These are phyloP conservation scores for Sisyra terminalis DNA, from an alignment of 2,888 invertebrate species.

Conservation along the genomic window DNA sequence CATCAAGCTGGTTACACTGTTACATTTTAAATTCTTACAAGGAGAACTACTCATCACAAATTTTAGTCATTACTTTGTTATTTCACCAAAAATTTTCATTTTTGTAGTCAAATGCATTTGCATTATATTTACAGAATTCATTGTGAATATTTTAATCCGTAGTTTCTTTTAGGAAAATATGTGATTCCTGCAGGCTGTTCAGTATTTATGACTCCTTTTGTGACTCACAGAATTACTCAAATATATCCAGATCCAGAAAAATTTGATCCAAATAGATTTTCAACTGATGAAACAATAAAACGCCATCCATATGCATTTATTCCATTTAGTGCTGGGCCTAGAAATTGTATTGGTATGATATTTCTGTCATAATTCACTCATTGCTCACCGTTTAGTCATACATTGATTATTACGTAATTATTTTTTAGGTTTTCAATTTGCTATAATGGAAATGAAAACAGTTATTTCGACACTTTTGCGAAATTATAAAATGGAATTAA, in stretches of 20 bases:
- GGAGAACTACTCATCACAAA: too few species aligned
- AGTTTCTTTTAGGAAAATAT: constrained; percentile 25
- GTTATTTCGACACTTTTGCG: constrained; percentile 33
- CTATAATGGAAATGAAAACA: constrained; percentile 40
- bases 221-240: constrained; percentile 36
- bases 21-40: too few species aligned
- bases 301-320: constrained; percentile 38
- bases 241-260: constrained; percentile 36
- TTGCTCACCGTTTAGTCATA: neutral
- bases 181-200: constrained; percentile 35
- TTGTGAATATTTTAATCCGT: too few species aligned
- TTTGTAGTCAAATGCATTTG: neutral
- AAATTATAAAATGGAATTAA: constrained; percentile 29
- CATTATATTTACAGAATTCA: neutral
- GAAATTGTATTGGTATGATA: constrained; percentile 32
- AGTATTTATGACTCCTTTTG: constrained; percentile 34
- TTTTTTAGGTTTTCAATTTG: constrained; percentile 35
- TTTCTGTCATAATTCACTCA: neutral
- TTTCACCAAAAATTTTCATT: neutral
- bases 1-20: too few species aligned
- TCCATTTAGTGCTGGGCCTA: constrained; percentile 41
- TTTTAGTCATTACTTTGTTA: constrained; percentile 1
- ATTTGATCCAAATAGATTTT: constrained; percentile 38
- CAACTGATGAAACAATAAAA: constrained; percentile 29
- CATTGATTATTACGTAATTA: neutral